Evolutionary conservation across 2,113 vertebrate species (phyloP), one percentile per base, ranked within the genome.

Genomic region (Triplophysa siluroides): DNA sequence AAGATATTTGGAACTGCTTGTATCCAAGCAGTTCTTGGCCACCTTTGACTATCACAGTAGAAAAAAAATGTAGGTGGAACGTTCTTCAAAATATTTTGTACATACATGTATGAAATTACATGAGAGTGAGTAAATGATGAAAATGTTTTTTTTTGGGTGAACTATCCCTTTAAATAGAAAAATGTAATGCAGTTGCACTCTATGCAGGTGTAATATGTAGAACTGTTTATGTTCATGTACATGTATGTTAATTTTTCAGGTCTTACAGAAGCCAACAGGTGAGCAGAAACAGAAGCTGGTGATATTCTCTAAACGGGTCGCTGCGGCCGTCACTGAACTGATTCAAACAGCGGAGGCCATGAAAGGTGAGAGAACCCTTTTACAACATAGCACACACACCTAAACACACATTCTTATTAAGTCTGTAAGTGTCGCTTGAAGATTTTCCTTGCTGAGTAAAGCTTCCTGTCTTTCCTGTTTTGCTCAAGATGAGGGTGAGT

Each of bases 341-440:
- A 96, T 99, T 80, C 97, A 98, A 4, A 94, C 96, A 1, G 96
- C 97, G 0, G 97, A 99, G 87, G 95, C 96, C 79, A 99, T 99
- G 97, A 99, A 98, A 93, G 97, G 97, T 96, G 84, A 85, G 91
- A 56, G 80, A 41, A 6, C 23, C 41, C n/a, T n/a, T n/a, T 54
- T 11, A 54, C 63, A 45, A n/a, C 43, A 69, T n/a, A 9, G 18
- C 6, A 21, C 8, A 0, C 70, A 8, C 26, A 52, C 10, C 16
- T 18, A 69, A 16, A 79, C 24, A 23, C 61, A 13, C 4, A 1
- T 54, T 78, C 8, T 29, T 52, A 52, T 16, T 52, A 52, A 45
- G 43, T 50, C 14, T 13, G 11, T 52, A 52, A 52, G 14, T 41
- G 26, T 21, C 18, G n/a, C 43, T 2, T 62, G n/a, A 13, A 14